A percentile compares a stretch with the other conserved stretches of the same genome.
Conservation (phyloP, 2,888 invertebrate genomes). For the Hymenopus coronatus region DNA sequence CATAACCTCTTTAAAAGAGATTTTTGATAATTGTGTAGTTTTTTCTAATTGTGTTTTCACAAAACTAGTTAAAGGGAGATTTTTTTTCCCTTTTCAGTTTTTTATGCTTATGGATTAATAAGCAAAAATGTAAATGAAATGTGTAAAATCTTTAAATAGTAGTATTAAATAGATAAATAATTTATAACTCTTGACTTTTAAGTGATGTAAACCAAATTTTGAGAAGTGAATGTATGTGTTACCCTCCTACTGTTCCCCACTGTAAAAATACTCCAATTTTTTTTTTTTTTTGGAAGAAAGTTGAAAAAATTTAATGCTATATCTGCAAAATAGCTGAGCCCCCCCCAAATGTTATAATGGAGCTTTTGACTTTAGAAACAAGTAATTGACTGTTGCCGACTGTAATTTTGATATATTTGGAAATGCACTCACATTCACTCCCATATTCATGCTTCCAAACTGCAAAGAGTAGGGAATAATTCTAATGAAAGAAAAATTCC, state of each 20-base stretch:
- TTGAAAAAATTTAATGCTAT: not conserved
- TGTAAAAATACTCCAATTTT: not conserved
- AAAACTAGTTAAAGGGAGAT: not conserved
- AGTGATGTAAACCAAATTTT: not conserved
- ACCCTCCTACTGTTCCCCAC: not conserved
- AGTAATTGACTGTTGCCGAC: no score
- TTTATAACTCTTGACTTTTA: not conserved
- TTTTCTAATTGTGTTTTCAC: not conserved
- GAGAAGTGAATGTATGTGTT: not conserved
- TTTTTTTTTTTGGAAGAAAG: not conserved
- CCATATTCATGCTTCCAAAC: no score
- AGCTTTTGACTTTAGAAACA: no score
- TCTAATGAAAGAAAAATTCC: no score
- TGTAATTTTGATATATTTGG: no score
- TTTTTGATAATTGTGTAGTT: not conserved
- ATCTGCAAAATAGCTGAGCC: not conserved
- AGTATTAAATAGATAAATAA: not conserved
- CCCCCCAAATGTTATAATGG: no score
- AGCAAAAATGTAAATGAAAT: not conserved
- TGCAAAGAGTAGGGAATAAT: no score
- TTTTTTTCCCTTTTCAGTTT: not conserved
- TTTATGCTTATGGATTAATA: not conserved
- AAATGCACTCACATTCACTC: no score
- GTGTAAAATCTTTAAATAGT: not conserved
- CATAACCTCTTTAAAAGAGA: not conserved